These are phyloP conservation scores for Charanyca ferruginea DNA, from an alignment of 2,888 invertebrate species.

Conservation along the genomic window DNA sequence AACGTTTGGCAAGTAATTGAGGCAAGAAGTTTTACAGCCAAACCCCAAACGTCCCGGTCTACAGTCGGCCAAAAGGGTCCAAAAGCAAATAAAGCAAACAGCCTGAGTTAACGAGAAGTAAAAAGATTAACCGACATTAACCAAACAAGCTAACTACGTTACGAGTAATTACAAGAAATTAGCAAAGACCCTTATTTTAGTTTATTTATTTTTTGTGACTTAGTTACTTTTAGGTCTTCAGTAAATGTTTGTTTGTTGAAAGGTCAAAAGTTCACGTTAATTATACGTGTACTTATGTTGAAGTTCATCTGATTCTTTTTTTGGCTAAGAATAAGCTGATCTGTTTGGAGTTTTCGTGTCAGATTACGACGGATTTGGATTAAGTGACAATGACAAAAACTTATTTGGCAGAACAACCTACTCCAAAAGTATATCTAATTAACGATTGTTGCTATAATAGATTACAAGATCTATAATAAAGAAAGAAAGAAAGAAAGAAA, in stretches of 20 bases:
- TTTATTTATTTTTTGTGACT: slow-evolving; percentile 43
- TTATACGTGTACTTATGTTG: slow-evolving; percentile 22
- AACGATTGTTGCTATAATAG: too few species aligned
- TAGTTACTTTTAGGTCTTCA: slow-evolving; percentile 24
- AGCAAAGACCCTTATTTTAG: slow-evolving; percentile 18
- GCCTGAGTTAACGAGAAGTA: slow-evolving; percentile 39
- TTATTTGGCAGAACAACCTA: neutral
- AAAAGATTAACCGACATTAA: slow-evolving; percentile 52
- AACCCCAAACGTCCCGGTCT: neutral
- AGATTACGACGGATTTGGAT: neutral
- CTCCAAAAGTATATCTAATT: neutral
- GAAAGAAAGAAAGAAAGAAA: too few species aligned
- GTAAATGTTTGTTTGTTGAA: slow-evolving; percentile 38
- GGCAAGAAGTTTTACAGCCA: neutral
- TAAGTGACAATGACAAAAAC: neutral
- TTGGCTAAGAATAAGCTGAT: neutral
- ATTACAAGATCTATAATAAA: too few species aligned
- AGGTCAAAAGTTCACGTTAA: slow-evolving; percentile 24
- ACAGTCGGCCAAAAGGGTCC: slow-evolving; percentile 15
- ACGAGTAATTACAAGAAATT: slow-evolving; percentile 47
- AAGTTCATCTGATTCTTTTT: neutral
- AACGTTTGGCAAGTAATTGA: too few species aligned
- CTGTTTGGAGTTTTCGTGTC: neutral
- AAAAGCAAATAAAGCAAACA: slow-evolving; percentile 35
- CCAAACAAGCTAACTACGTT: slow-evolving; percentile 48